Percentiles rank a stretch among this genome's conserved stretches.
These are phyloP conservation scores for Fregetta grallaria DNA, from an alignment of 2,113 vertebrate genomes.

Conservation along the genomic window DNA sequence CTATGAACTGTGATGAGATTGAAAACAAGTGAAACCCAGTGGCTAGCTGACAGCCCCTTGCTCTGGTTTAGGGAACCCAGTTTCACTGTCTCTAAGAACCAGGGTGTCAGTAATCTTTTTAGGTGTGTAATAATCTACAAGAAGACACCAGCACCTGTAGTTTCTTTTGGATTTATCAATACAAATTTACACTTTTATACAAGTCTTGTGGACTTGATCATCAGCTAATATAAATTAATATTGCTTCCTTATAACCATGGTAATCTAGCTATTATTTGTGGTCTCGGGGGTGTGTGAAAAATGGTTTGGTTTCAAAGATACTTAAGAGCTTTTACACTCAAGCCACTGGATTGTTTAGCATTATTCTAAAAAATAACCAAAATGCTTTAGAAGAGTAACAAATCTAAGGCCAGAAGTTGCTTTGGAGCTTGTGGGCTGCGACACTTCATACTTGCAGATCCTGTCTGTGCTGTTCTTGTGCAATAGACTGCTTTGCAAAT, in stretches of 20 bases:
- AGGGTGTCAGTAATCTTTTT: neutral
- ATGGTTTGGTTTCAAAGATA: neutral
- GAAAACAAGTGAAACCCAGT: neutral
- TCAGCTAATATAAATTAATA: neutral
- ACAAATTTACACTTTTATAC: neutral
- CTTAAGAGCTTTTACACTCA: neutral
- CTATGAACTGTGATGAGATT: neutral
- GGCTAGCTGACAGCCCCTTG: neutral
- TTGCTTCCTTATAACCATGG: neutral
- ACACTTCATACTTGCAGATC: neutral
- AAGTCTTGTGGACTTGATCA: neutral
- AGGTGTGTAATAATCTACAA: neutral
- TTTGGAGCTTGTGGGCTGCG: neutral
- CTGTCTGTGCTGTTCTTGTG: neutral
- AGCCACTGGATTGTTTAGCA: neutral
- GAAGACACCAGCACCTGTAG: neutral
- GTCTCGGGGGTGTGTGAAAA: neutral
- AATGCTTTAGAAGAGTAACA: neutral
- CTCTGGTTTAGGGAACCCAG: neutral
- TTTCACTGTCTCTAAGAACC: conserved; percentile 14
- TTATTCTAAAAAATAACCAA: neutral
- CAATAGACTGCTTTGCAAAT: neutral
- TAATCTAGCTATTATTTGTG: neutral
- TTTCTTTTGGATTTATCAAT: neutral
- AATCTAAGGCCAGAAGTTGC: neutral